These are phyloP conservation scores for Octopus sinensis DNA, from an alignment of 1,140 invertebrate genomes.

Conservation along the genomic window DNA sequence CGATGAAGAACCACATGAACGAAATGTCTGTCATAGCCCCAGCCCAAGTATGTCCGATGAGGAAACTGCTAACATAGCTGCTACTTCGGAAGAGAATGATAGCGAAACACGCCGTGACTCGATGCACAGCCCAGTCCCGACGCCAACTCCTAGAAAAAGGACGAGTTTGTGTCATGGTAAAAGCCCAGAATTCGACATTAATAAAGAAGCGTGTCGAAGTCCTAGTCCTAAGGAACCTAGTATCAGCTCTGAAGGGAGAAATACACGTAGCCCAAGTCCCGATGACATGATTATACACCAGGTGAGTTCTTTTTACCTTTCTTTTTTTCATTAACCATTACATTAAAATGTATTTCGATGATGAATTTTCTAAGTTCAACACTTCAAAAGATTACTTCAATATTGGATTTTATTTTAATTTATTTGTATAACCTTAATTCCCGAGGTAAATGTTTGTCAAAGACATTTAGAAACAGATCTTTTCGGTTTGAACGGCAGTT, in stretches of 20 bases:
- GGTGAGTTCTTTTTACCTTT: background rate
- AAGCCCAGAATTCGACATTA: background rate
- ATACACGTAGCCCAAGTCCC: constrained; percentile 10
- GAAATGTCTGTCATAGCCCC: background rate
- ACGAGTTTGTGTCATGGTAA: background rate
- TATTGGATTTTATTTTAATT: too few relatives aligned
- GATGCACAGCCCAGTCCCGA: background rate
- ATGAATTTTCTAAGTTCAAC: too few relatives aligned
- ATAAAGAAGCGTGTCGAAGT: background rate
- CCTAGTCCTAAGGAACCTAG: background rate
- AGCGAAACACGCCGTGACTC: background rate
- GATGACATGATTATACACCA: background rate
- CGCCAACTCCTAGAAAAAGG: background rate
- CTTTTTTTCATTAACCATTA: too few relatives aligned
- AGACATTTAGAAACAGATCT: too few relatives aligned
- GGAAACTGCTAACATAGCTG: background rate
- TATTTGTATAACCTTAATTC: too few relatives aligned
- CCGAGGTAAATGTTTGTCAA: too few relatives aligned
- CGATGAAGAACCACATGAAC: background rate
- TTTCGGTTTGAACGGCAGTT: too few relatives aligned
- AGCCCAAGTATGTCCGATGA: background rate
- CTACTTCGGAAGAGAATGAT: background rate
- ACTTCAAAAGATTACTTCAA: too few relatives aligned
- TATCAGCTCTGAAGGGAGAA: background rate
- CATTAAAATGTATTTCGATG: too few relatives aligned